Conservation (phyloP, 2,113 vertebrate species). For the Damaliscus lunatus region DNA sequence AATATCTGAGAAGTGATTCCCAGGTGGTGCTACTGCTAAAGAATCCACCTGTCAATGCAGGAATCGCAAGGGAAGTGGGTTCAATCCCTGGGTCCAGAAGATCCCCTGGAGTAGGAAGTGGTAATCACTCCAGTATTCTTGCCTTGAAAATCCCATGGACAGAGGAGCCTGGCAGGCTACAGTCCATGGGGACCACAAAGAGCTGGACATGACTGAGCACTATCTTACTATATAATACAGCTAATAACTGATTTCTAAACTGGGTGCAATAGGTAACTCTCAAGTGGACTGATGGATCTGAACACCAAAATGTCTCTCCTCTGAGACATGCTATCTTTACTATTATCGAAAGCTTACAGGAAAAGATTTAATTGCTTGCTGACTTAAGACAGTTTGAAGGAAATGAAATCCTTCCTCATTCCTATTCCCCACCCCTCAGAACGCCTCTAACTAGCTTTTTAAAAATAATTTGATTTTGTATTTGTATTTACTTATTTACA, state of each 20-base stretch:
- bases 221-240: neutral
- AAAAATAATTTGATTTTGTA: neutral
- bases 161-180: neutral
- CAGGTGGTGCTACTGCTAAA: neutral
- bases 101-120: neutral
- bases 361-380: slow-evolving; percentile 16
- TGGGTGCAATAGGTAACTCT: neutral
- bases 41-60: neutral
- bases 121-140: neutral
- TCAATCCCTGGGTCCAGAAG: neutral
- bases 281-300: neutral
- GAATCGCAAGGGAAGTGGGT: neutral
- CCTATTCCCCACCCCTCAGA: neutral
- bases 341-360: neutral
- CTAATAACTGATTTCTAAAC: neutral
- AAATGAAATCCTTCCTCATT: neutral
- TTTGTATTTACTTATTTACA: slow-evolving; percentile 9
- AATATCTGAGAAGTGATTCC: neutral
- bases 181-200: neutral
- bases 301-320: neutral
- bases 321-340: neutral
- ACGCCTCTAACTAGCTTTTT: neutral
- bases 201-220: neutral
- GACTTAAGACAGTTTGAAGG: neutral
- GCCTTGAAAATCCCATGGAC: neutral